A percentile compares a stretch with the other conserved stretches of the same genome.
Evolutionary conservation across 2,888 invertebrate species (phyloP).

Genomic region (Phrixothrix hirtus): DNA sequence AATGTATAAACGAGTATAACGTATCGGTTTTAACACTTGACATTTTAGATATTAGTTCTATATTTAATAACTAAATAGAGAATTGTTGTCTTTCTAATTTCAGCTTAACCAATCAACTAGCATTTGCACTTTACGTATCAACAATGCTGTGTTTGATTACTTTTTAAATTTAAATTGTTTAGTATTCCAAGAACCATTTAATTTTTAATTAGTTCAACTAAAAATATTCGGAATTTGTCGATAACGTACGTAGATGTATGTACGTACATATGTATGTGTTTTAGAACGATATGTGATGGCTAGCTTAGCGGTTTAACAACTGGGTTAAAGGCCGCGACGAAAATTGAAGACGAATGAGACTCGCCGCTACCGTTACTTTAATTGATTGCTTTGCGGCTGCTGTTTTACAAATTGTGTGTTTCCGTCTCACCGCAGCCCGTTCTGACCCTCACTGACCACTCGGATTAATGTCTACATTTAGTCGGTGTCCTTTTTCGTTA

Average conservation of each 20-base stretch:
- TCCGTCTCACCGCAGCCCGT: slow-evolving; percentile 32
- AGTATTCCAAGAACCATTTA: too few species aligned
- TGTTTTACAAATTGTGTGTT: slow-evolving; percentile 40
- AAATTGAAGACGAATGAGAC: slow-evolving; percentile 32
- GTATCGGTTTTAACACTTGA: slow-evolving; percentile 30
- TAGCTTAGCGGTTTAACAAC: slow-evolving; percentile 18
- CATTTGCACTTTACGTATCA: background rate
- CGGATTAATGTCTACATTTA: slow-evolving; percentile 35
- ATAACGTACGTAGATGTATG: slow-evolving; percentile 19
- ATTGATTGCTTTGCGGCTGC: slow-evolving; percentile 32
- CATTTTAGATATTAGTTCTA: slow-evolving; percentile 24
- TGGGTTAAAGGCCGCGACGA: slow-evolving; percentile 25
- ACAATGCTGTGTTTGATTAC: too few species aligned
- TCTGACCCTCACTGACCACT: slow-evolving; percentile 36
- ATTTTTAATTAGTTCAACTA: too few species aligned
- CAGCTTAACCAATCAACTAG: slow-evolving; percentile 6
- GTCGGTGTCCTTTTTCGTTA: slow-evolving; percentile 29
- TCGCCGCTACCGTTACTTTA: slow-evolving; percentile 30
- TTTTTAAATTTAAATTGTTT: too few species aligned
- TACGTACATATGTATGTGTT: slow-evolving; percentile 19
- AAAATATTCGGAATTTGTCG: slow-evolving; percentile 17
- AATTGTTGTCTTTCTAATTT: slow-evolving; percentile 6
- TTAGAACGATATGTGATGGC: slow-evolving; percentile 21
- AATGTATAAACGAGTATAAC: slow-evolving; percentile 35
- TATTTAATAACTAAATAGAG: slow-evolving; percentile 5